Evolutionary conservation across 2,888 invertebrate genomes (phyloP).

Genomic region (Scrobipalpa costella): DNA sequence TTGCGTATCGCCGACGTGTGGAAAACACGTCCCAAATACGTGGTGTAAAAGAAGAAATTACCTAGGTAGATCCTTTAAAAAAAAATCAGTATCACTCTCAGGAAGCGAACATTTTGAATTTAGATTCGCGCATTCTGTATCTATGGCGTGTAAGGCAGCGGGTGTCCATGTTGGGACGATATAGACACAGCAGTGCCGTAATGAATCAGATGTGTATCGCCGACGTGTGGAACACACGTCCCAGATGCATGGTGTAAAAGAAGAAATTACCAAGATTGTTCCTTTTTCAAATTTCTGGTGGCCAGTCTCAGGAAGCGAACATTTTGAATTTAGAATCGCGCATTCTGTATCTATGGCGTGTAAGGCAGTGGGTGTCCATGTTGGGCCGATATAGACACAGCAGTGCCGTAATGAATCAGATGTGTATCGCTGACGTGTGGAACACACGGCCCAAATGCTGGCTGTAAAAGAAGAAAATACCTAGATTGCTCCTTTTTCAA

Average conservation of each 20-base stretch:
- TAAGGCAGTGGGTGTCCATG: slow-evolving; percentile 30
- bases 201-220: slow-evolving; percentile 81
- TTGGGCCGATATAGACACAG: slow-evolving; percentile 53
- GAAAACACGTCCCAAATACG: slow-evolving; percentile 80
- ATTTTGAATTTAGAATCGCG: not conserved
- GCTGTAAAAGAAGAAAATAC: slow-evolving; percentile 55
- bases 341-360: slow-evolving; percentile 14
- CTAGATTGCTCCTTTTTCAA: not conserved
- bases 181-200: slow-evolving; percentile 52
- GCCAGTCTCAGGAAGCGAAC: not conserved
- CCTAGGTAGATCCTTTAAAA: too few species aligned
- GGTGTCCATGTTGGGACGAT: slow-evolving; percentile 52
- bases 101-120: slow-evolving; percentile 1
- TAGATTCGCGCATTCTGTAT: not conserved
- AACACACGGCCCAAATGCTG: slow-evolving; percentile 80
- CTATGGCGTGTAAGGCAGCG: slow-evolving; percentile 25
- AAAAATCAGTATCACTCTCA: not conserved
- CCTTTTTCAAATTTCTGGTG: not conserved
- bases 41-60: too few species aligned
- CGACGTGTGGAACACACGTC: slow-evolving; percentile 80
- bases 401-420: slow-evolving; percentile 76
- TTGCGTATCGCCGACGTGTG: slow-evolving; percentile 79
- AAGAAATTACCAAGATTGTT: not conserved
- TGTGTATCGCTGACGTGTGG: slow-evolving; percentile 80
- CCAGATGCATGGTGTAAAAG: slow-evolving; percentile 76